Conservation (phyloP, 2,113 vertebrate genomes). For the Ramphastos sulfuratus region DNA sequence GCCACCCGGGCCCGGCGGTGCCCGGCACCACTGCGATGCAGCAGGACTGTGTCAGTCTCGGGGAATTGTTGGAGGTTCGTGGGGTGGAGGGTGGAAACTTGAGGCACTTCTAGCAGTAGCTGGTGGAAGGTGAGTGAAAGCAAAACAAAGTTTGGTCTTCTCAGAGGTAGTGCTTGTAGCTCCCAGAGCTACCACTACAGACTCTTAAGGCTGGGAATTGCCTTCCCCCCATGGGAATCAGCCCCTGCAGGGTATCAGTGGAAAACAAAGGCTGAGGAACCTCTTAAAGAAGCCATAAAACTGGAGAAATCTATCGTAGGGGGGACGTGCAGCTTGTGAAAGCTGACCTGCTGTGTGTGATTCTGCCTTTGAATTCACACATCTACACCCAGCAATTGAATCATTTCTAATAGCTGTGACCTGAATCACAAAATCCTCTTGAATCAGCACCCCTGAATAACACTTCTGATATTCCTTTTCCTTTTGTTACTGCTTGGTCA, state of each 20-base stretch:
- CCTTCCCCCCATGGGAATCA: accelerated
- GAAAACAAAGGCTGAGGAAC: not conserved
- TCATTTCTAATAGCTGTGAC: not conserved
- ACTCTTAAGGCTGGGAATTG: not conserved
- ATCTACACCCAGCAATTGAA: accelerated
- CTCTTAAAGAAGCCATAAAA: not conserved
- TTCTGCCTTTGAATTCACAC: not conserved
- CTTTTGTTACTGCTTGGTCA: not conserved
- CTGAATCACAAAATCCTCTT: not conserved
- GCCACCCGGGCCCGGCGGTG: not conserved
- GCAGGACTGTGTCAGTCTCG: not conserved
- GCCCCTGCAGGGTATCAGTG: not conserved
- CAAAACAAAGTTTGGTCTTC: not conserved
- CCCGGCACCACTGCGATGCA: not conserved
- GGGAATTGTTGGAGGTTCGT: accelerated
- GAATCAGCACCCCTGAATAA: not conserved
- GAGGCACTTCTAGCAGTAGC: not conserved
- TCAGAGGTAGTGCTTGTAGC: not conserved
- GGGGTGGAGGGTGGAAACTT: not conserved
- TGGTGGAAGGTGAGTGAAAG: not conserved
- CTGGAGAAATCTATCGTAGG: not conserved
- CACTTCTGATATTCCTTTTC: not conserved
- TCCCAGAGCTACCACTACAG: not conserved
- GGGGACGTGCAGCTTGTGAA: not conserved
- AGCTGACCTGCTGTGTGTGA: not conserved